Evolutionary conservation across 2,797 vertebrate species (phyloP).

Genomic region (Coilia nasus): DNA sequence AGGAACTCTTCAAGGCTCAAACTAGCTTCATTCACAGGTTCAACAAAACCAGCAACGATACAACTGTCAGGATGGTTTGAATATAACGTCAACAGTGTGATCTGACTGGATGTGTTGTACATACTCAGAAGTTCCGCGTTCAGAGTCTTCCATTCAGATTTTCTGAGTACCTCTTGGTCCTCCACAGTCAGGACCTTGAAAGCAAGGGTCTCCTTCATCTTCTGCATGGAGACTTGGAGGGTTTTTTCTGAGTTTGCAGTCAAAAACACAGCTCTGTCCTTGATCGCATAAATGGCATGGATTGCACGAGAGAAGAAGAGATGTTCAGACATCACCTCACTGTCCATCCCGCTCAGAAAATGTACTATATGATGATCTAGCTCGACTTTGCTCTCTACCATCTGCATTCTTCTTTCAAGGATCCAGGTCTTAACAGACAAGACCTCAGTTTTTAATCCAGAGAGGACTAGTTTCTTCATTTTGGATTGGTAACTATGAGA

Average conservation of each 20-base stretch:
- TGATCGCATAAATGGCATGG: slow-evolving; percentile 69
- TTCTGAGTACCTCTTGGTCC: slow-evolving; percentile 64
- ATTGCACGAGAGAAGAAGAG: slow-evolving; percentile 77
- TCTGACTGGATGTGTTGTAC: slow-evolving; percentile 60
- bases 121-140: slow-evolving; percentile 50
- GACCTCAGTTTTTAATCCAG: slow-evolving; percentile 74
- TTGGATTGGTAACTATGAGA: slow-evolving; percentile 63
- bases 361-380: slow-evolving; percentile 61
- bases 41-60: slow-evolving; percentile 71
- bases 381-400: slow-evolving; percentile 61
- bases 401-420: slow-evolving; percentile 60
- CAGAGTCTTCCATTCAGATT: slow-evolving; percentile 69
- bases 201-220: slow-evolving; percentile 62
- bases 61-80: slow-evolving; percentile 52
- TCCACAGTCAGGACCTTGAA: slow-evolving; percentile 62
- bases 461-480: slow-evolving; percentile 63
- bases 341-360: slow-evolving; percentile 72
- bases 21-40: slow-evolving; percentile 67
- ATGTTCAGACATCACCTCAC: slow-evolving; percentile 64
- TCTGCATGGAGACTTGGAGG: slow-evolving; percentile 72
- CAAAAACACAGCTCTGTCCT: slow-evolving; percentile 64
- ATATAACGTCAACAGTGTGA: slow-evolving; percentile 44
- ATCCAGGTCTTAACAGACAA: slow-evolving; percentile 73
- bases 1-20: slow-evolving; percentile 70
- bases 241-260: slow-evolving; percentile 57